Percentiles rank a stretch among this genome's conserved stretches.
Conservation (phyloP, 1,140 invertebrate genomes). For the Cotesia chilonis region DNA sequence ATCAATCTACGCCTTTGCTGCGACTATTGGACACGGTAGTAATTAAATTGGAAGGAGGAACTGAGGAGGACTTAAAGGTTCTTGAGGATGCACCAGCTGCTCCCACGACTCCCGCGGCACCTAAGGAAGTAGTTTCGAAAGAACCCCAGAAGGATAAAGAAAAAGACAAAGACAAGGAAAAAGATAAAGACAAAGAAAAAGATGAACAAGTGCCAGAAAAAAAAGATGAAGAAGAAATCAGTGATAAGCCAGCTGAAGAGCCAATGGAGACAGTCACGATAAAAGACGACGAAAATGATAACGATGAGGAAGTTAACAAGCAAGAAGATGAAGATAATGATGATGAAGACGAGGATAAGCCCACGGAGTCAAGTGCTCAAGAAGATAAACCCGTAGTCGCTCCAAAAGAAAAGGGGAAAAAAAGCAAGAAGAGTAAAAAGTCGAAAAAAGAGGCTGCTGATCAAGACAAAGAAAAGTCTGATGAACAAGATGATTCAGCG, state of each 20-base stretch:
- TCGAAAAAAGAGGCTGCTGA: neutral
- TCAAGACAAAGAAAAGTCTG: slow-evolving; percentile 40
- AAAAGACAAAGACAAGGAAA: slow-evolving; percentile 56
- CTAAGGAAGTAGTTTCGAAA: slow-evolving; percentile 38
- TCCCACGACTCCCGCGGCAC: neutral
- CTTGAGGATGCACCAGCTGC: slow-evolving; percentile 74
- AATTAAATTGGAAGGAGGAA: slow-evolving; percentile 95
- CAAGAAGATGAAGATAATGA: slow-evolving; percentile 38
- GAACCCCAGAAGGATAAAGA: slow-evolving; percentile 59
- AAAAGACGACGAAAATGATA: slow-evolving; percentile 62
- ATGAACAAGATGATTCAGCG: slow-evolving; percentile 21
- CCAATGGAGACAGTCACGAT: slow-evolving; percentile 64
- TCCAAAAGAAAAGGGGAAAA: slow-evolving; percentile 56
- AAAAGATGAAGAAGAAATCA: slow-evolving; percentile 30
- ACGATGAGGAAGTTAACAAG: slow-evolving; percentile 44
- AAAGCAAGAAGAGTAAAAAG: slow-evolving; percentile 22
- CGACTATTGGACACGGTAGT: slow-evolving; percentile 95
- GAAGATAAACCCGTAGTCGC: slow-evolving; percentile 34
- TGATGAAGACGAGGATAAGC: slow-evolving; percentile 42
- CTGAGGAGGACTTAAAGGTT: slow-evolving; percentile 90
- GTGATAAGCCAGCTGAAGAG: slow-evolving; percentile 44
- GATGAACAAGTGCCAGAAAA: slow-evolving; percentile 29
- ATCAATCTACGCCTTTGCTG: slow-evolving; percentile 86
- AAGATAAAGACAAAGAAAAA: slow-evolving; percentile 53
- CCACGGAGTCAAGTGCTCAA: neutral